A percentile compares a stretch with the other conserved stretches of the same genome.
Evolutionary conservation across 2,113 vertebrate species (phyloP).

Genomic region (Ameiurus melas): DNA sequence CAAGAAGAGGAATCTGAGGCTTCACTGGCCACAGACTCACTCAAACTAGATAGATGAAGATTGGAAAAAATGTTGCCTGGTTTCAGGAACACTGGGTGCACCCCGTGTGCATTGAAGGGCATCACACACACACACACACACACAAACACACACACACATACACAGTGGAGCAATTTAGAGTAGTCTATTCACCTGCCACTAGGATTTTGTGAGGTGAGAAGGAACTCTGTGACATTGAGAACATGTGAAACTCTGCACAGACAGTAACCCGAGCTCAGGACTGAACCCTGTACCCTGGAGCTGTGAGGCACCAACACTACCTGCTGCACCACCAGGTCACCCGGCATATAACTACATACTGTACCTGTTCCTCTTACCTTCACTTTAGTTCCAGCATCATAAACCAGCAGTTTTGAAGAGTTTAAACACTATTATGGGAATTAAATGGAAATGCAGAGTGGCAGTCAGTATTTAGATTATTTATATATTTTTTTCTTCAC

Average conservation of each 20-base stretch:
- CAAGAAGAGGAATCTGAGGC: no score
- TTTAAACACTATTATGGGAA: constrained; percentile 7
- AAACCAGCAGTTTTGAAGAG: not conserved
- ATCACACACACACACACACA: not conserved
- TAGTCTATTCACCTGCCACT: not conserved
- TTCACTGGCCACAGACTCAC: no score
- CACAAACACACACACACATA: not conserved
- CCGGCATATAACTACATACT: not conserved
- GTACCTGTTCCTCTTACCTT: not conserved
- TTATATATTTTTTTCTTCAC: not conserved
- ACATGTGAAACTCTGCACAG: not conserved
- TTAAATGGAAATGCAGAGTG: constrained; percentile 14
- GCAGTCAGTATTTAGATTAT: not conserved
- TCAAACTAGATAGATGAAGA: no score
- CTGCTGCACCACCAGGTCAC: constrained; percentile 10
- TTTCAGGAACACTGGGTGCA: no score
- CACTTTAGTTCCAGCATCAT: not conserved
- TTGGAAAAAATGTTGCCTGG: no score
- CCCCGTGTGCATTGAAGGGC: no score
- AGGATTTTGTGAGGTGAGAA: not conserved
- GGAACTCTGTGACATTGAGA: not conserved
- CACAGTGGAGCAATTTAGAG: not conserved
- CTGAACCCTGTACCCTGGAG: constrained; percentile 5
- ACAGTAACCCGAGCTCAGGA: constrained; percentile 2
- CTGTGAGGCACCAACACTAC: not conserved